phyloP scores from a whole-genome alignment of 2,113 vertebrate genomes.

The Antechinus flavipes region DNA sequence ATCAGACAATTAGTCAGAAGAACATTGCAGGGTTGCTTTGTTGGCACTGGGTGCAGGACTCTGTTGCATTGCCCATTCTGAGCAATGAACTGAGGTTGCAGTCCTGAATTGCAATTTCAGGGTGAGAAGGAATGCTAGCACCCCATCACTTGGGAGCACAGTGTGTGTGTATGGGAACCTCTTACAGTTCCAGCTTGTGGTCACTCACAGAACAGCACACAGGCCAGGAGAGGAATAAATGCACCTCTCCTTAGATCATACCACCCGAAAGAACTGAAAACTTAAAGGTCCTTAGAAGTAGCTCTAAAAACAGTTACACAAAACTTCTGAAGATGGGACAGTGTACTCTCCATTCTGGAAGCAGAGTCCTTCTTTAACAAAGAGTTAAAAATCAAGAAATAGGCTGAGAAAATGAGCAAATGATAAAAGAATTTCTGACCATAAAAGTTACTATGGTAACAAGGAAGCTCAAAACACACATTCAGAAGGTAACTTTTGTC shows the following conservation, averaged over 20 bases:
- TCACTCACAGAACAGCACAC: neutral
- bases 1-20: too few relatives aligned
- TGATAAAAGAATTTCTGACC: too few relatives aligned
- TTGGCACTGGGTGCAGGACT: neutral
- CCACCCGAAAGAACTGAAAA: neutral
- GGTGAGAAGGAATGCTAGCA: neutral
- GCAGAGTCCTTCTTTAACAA: neutral
- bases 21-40: neutral
- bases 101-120: neutral
- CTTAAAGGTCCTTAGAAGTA: neutral
- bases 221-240: neutral
- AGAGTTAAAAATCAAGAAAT: neutral
- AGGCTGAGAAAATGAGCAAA: neutral
- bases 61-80: neutral
- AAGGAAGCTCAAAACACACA: too few relatives aligned
- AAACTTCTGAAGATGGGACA: neutral
- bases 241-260: neutral
- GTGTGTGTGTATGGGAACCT: too few relatives aligned
- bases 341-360: neutral
- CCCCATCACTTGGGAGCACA: neutral
- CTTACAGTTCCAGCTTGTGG: neutral
- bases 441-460: too few relatives aligned
- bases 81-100: neutral
- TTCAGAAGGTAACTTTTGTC: too few relatives aligned
- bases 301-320: neutral